Conservation (phyloP, 2,797 vertebrate genomes). For the Babyrousa celebensis region DNA sequence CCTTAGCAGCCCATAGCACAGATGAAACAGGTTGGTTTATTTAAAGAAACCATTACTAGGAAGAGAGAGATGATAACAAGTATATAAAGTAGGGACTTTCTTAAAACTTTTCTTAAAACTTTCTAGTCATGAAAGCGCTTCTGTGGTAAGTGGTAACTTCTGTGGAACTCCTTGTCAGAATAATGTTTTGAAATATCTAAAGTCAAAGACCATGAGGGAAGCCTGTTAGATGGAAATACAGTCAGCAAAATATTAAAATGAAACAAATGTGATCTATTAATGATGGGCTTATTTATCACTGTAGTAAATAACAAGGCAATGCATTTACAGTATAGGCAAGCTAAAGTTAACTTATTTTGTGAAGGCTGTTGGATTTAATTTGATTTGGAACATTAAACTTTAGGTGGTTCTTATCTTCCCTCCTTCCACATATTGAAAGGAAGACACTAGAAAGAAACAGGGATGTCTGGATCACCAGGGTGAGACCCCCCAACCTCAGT, state of each 20-base stretch:
- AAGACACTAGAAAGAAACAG: background rate
- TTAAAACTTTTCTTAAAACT: background rate
- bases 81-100: background rate
- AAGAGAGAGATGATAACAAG: background rate
- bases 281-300: background rate
- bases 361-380: slow-evolving; percentile 15
- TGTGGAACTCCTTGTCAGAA: background rate
- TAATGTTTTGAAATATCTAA: background rate
- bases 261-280: background rate
- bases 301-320: background rate
- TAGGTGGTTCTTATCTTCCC: background rate
- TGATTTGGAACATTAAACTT: slow-evolving; percentile 46
- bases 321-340: slow-evolving; percentile 27
- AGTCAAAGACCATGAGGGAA: background rate
- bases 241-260: slow-evolving; percentile 8
- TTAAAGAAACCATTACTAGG: background rate
- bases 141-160: background rate
- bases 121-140: background rate
- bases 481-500: background rate
- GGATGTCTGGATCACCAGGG: background rate
- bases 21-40: background rate
- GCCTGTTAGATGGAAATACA: background rate
- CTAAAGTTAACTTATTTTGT: slow-evolving; percentile 54
- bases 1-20: background rate
- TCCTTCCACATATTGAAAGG: background rate